Evolutionary conservation across 2,113 vertebrate species (phyloP), one percentile per base, ranked within the genome.

Genomic region (Gadus chalcogrammus): DNA sequence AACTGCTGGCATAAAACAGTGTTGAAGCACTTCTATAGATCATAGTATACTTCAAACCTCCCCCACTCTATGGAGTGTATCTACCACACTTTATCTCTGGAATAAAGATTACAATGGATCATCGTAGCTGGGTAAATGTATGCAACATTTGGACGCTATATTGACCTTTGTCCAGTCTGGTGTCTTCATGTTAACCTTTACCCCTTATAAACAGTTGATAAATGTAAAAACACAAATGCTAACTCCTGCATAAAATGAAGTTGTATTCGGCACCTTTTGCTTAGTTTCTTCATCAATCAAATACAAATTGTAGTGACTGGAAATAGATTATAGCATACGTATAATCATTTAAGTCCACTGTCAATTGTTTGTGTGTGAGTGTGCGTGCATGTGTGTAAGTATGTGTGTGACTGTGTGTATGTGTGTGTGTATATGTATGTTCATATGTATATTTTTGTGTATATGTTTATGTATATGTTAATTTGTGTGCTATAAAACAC

Each of bases 91-190:
- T 63, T 61, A 82, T 77, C 63, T 78, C 64, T 59, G 70, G 61
- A 18, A 79, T 0, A 69, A 28, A 80, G 79, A 84, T 79, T 83
- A 74, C 65, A 53, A 53, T 13, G 63, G 27, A 71, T 73, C 27
- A 73, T 67, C 62, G 75, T 59, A 64, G 78, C 16, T 72, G 48
- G 56, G 58, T 74, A 75, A 72, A 85, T 79, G 42, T 74, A 75
- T 72, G 17, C 68, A 60, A 76, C 56, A 72, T 69, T 52, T 70
- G 16, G 11, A 81, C 68, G 42, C 59, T 68, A 63, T 72, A 67
- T 31, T 56, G 85, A 91, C 88, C 88, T 89, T 91, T 91, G 86
- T 53, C 75, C 88, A 83, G 74, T 74, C 69, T 77, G 73, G 82
- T 61, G 63, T 67, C 24, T 56, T 75, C 31, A 59, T 82, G 85